Percentiles rank a stretch among this genome's conserved stretches.
phyloP scores from a whole-genome alignment of 2,888 invertebrate species.

The Antheraea yamamai region DNA sequence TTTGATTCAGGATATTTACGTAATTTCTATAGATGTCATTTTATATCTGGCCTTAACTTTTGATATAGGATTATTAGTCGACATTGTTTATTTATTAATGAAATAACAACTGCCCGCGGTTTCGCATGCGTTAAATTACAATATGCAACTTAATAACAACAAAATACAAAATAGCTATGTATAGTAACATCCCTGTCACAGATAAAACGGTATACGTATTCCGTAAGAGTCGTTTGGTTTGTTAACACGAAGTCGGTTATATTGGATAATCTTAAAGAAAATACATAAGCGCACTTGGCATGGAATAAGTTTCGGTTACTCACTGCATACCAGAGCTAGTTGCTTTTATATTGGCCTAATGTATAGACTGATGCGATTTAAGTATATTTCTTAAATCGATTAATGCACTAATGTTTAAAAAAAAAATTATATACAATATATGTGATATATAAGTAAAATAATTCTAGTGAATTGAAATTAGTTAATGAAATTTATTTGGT shows the following conservation, averaged over 20 bases:
- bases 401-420: no score
- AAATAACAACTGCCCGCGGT: no score
- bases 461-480: no score
- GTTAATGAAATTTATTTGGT: no score
- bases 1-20: not conserved
- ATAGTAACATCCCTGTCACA: not conserved
- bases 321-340: conserved; percentile 32
- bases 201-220: not conserved
- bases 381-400: not conserved
- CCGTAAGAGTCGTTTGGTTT: not conserved
- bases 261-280: conserved; percentile 6
- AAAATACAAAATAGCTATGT: no score
- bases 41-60: no score
- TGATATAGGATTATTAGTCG: no score
- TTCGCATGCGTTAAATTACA: no score
- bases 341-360: not conserved
- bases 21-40: not conserved
- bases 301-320: conserved; percentile 30
- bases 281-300: conserved; percentile 16
- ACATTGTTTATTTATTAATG: no score
- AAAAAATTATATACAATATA: no score
- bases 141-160: no score
- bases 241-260: conserved; percentile 14
- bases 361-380: conserved; percentile 7
- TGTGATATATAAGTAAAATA: no score